A percentile compares a stretch with the other conserved stretches of the same genome.
Conservation (phyloP, 2,113 vertebrate species). For the Ammodytes marinus region DNA sequence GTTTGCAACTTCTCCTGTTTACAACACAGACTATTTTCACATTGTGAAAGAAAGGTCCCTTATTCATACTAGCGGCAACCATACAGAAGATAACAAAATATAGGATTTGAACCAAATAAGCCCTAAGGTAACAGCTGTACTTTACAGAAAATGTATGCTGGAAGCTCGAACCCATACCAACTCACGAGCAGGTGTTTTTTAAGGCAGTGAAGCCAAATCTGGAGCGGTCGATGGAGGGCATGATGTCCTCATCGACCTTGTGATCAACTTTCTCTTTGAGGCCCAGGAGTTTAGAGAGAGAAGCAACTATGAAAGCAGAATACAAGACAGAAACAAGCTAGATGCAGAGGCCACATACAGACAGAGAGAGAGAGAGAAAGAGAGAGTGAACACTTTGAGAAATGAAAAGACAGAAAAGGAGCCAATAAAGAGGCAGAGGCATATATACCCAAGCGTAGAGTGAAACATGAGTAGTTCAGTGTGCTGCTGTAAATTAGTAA, state of each 20-base stretch:
- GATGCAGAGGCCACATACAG: background rate
- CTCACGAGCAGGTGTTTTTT: background rate
- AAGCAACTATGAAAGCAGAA: background rate
- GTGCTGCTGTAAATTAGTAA: constrained; percentile 40
- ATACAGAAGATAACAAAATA: background rate
- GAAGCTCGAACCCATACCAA: background rate
- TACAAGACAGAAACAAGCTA: constrained; percentile 7
- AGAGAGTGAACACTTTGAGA: too few species aligned
- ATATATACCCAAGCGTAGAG: constrained; percentile 5
- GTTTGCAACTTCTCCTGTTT: background rate
- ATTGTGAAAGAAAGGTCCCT: background rate
- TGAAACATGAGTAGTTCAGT: constrained; percentile 53
- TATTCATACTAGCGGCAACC: background rate
- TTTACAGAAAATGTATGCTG: background rate
- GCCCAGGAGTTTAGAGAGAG: background rate
- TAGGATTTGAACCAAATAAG: background rate
- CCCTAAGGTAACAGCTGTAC: background rate
- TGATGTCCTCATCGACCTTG: background rate
- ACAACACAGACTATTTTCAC: background rate
- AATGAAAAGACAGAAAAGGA: background rate
- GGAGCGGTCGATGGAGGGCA: background rate
- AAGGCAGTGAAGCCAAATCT: background rate
- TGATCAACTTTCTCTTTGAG: constrained; percentile 23
- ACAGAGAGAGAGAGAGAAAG: too few species aligned
- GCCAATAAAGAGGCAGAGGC: constrained; percentile 9